Percentiles rank a stretch among this genome's conserved stretches.
Conservation (phyloP, 2,888 invertebrate genomes). For the Macroteleia sp. region DNA sequence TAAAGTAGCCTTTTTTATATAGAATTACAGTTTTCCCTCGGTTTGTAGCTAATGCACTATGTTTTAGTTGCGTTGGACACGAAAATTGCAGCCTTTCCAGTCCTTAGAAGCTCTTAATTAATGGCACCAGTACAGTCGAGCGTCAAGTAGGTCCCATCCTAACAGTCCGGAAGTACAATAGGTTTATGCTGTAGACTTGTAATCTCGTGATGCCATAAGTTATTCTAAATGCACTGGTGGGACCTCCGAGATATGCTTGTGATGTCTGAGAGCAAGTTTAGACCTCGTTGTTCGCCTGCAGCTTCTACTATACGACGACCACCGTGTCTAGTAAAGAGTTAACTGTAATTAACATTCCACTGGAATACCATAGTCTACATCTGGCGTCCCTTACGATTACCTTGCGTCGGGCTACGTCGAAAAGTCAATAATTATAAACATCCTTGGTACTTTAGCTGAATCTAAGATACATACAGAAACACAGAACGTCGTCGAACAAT, state of each 20-base stretch:
- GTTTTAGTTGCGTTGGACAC: constrained; percentile 64
- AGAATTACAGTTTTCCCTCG: constrained; percentile 52
- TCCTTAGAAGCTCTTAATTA: constrained; percentile 81
- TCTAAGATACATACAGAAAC: not conserved
- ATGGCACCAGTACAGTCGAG: constrained; percentile 72
- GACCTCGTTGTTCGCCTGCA: constrained; percentile 72
- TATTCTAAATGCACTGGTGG: constrained; percentile 83
- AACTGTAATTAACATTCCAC: constrained; percentile 73
- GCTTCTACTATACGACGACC: constrained; percentile 66
- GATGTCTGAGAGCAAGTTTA: constrained; percentile 78
- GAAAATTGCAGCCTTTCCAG: constrained; percentile 77
- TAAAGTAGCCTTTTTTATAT: constrained; percentile 27
- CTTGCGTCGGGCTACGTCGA: constrained; percentile 27
- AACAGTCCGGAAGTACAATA: constrained; percentile 73
- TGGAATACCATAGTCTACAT: constrained; percentile 55
- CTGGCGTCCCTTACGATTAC: constrained; percentile 60
- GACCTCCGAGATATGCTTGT: constrained; percentile 78
- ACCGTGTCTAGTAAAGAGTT: constrained; percentile 68
- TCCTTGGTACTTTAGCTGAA: not conserved
- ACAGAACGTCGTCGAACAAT: not conserved
- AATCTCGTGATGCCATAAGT: constrained; percentile 83
- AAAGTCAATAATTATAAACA: constrained; percentile 61
- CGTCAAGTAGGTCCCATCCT: constrained; percentile 61
- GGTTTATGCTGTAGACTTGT: constrained; percentile 82
- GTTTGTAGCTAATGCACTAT: constrained; percentile 49